phyloP scores from a whole-genome alignment of 2,888 invertebrate genomes.

The Yponomeuta plumbellus region DNA sequence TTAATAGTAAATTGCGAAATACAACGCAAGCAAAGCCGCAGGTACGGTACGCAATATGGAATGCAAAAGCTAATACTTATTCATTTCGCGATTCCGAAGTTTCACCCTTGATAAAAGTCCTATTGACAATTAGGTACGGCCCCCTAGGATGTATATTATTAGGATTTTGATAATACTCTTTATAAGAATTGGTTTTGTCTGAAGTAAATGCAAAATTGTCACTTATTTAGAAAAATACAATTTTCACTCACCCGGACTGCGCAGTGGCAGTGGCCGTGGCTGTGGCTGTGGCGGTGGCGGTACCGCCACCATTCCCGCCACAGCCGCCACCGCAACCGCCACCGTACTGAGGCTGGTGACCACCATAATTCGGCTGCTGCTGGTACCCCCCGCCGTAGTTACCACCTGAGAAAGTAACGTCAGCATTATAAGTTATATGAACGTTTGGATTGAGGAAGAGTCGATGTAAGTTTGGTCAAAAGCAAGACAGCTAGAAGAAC shows the following conservation, averaged over 20 bases:
- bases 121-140: too few relatives aligned
- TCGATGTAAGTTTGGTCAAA: neutral
- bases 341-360: neutral
- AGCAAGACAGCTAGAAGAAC: too few relatives aligned
- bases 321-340: conserved; percentile 22
- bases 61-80: too few relatives aligned
- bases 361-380: neutral
- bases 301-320: conserved; percentile 7
- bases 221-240: neutral
- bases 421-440: neutral
- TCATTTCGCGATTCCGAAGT: too few relatives aligned
- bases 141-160: too few relatives aligned
- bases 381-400: neutral
- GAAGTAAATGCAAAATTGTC: too few relatives aligned
- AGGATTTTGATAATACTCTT: too few relatives aligned
- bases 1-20: too few relatives aligned
- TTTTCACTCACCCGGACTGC: neutral
- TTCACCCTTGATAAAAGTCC: too few relatives aligned
- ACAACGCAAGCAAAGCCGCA: too few relatives aligned
- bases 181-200: too few relatives aligned
- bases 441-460: neutral
- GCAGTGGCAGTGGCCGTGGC: conserved; percentile 43
- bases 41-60: too few relatives aligned
- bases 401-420: conserved; percentile 4
- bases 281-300: conserved; percentile 23